phyloP scores from a whole-genome alignment of 2,888 invertebrate genomes.

The Opisthograptis luteolata region DNA sequence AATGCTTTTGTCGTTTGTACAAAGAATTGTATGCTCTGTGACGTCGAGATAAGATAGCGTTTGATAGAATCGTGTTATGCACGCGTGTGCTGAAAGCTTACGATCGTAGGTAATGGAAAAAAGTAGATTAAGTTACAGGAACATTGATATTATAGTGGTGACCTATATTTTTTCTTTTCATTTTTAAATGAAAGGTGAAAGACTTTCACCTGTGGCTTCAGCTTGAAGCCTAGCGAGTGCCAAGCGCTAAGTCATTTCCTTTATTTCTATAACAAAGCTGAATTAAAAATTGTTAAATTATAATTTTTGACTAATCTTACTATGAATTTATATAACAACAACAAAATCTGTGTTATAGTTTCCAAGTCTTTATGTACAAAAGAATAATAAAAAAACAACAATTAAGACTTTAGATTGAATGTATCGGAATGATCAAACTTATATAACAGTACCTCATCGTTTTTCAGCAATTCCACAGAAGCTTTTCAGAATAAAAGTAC shows the following conservation, averaged over 20 bases:
- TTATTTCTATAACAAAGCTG: not conserved
- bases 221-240: conserved; percentile 1
- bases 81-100: conserved; percentile 47
- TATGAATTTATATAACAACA: too few relatives aligned
- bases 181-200: conserved; percentile 27
- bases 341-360: too few relatives aligned
- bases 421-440: too few relatives aligned
- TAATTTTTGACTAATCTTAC: too few relatives aligned
- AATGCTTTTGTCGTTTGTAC: conserved; percentile 47
- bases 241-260: conserved; percentile 1
- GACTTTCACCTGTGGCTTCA: conserved; percentile 29
- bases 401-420: too few relatives aligned
- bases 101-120: conserved; percentile 45
- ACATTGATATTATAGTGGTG: conserved; percentile 36
- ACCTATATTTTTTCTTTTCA: conserved; percentile 30
- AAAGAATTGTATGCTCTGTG: conserved; percentile 58
- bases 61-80: conserved; percentile 43
- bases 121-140: conserved; percentile 37
- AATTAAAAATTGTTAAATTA: too few relatives aligned
- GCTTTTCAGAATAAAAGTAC: too few relatives aligned
- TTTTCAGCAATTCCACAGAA: too few relatives aligned
- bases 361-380: too few relatives aligned
- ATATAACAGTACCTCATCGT: too few relatives aligned
- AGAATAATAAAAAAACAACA: too few relatives aligned
- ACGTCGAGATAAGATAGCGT: conserved; percentile 55